These are phyloP conservation scores for Sclerodermus sp. DNA, from an alignment of 2,888 invertebrate species.

Conservation along the genomic window DNA sequence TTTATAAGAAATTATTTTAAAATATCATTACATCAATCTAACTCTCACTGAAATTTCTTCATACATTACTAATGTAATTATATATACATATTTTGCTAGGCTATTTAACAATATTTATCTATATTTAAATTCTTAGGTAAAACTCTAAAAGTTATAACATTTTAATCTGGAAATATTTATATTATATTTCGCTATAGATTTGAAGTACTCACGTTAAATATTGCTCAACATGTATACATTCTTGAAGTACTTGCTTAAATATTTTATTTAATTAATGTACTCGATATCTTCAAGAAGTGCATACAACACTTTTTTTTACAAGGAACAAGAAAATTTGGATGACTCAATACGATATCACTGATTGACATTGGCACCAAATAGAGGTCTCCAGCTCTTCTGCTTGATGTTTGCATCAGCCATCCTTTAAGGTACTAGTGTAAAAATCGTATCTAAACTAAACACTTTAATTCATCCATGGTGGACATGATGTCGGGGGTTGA, in stretches of 20 bases:
- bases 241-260: background rate
- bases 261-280: background rate
- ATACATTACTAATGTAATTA: too few relatives aligned
- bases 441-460: constrained; percentile 1
- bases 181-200: too few relatives aligned
- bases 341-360: constrained; percentile 4
- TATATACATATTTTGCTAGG: too few relatives aligned
- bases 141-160: too few relatives aligned
- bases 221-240: too few relatives aligned
- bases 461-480: constrained; percentile 45
- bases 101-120: too few relatives aligned
- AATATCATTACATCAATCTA: too few relatives aligned
- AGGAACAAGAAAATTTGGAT: constrained; percentile 24
- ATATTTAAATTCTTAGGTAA: too few relatives aligned
- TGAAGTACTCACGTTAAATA: too few relatives aligned
- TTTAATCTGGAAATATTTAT: too few relatives aligned
- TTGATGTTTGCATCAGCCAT: constrained; percentile 8
- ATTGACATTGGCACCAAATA: constrained; percentile 15
- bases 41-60: too few relatives aligned
- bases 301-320: constrained; percentile 2
- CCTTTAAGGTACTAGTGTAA: constrained; percentile 21
- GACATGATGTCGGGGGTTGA: constrained; percentile 38
- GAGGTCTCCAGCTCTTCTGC: background rate
- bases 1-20: too few relatives aligned
- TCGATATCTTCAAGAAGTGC: background rate